Base-by-base conservation (phyloP, 2,113 vertebrate species). In the Noctilio leporinus region DNA sequence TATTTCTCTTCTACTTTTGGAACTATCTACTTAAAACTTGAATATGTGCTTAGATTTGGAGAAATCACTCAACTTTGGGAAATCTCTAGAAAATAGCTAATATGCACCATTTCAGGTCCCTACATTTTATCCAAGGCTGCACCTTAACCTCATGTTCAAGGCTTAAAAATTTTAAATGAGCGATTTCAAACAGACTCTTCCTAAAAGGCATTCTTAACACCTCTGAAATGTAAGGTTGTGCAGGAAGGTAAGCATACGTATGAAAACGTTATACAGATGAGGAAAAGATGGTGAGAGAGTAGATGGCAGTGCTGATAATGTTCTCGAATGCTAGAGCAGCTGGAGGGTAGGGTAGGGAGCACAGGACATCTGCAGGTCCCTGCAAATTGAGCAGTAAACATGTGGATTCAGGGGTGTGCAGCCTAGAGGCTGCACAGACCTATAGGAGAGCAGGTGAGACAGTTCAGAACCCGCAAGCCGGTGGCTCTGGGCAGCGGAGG, bases 1-100 rank as follows among this genome's bases (percentile, higher is more conserved):
- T 76, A 45, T 38, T 95, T 96, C 88, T 85, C 69, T 45, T 35
- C n/a, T 83, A 43, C 22, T 62, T 80, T 94, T 84, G 26, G 55
- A 51, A n/a, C 2, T 80, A 33, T 49, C 11, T 76, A 40, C 38
- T 59, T 95, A 30, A 64, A 94, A 57, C 9, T 70, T 87, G 26
- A 90, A 78, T 35, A 87, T 9, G 24, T 77, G 28, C 89, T 84
- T 91, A 51, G n/a, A 81, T 64, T 81, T 81, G 24, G 45, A 33
- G 45, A 35, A 95, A 84, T 89, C 10, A 43, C 10, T 73, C 55
- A 81, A 64, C 7, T 47, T 81, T 57, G 53, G 84, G n/a, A 28
- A 75, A 38, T n/a, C 49, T 83, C 10, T 92, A 77, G 26, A 90
- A 76, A 62, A 62, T 10, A 89, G 35, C 5, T 7, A 16, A 22